phyloP scores from a whole-genome alignment of 30 jellyfish, hydroid and myxozoan species.

The Hydractinia symbiolongicarpus region DNA sequence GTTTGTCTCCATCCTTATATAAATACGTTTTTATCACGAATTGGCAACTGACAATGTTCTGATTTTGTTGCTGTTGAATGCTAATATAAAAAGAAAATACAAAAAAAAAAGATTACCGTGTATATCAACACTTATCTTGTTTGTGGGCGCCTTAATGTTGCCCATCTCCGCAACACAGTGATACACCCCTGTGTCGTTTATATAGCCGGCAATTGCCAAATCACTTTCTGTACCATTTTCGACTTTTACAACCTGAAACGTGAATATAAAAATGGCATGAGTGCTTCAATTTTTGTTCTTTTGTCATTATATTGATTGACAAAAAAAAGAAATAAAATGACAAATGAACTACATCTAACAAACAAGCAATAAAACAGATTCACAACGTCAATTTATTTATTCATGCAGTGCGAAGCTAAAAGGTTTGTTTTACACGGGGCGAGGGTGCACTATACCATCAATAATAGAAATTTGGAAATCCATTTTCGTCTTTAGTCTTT shows the following conservation, averaged over 20 bases:
- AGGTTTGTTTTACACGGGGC: too few relatives aligned
- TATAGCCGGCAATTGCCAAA: slow-evolving; percentile 38
- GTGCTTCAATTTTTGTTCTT: not conserved
- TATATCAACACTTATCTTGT: slow-evolving; percentile 15
- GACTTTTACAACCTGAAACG: not conserved
- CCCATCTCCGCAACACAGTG: slow-evolving; percentile 55
- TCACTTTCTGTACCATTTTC: not conserved
- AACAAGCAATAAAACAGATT: not conserved
- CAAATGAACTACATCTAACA: not conserved
- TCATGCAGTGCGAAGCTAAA: too few relatives aligned
- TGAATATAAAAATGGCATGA: not conserved
- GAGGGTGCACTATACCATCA: too few relatives aligned
- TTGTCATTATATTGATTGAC: not conserved
- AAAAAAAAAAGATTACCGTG: not conserved
- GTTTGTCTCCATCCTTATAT: too few relatives aligned
- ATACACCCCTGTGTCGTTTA: slow-evolving; percentile 61
- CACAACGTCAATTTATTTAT: not conserved
- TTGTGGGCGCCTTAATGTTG: slow-evolving; percentile 52
- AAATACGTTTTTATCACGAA: too few relatives aligned
- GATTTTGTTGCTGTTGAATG: too few relatives aligned
- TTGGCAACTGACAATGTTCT: too few relatives aligned
- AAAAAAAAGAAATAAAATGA: not conserved
- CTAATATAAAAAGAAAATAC: not conserved
- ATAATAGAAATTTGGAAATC: too few relatives aligned
- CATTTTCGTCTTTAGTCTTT: too few relatives aligned